Percentiles rank a stretch among this genome's conserved stretches.
Conservation (phyloP, 2,797 vertebrate genomes). For the Alcedo quadribrachys region DNA sequence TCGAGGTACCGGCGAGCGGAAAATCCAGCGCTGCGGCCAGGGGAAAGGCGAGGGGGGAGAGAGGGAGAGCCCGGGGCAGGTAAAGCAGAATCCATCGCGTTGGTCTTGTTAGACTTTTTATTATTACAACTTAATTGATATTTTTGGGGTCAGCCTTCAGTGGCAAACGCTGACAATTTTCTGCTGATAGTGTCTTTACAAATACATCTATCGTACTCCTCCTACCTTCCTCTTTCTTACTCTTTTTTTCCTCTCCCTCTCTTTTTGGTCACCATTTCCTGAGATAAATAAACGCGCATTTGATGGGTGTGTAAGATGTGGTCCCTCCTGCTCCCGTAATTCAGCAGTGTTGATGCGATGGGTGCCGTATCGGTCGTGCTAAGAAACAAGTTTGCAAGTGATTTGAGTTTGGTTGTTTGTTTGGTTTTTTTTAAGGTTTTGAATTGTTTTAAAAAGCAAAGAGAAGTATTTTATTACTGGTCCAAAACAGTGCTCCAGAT, state of each 20-base stretch:
- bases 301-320: background rate
- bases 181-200: background rate
- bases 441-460: background rate
- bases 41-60: background rate
- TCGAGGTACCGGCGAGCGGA: background rate
- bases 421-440: background rate
- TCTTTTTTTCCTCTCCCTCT: background rate
- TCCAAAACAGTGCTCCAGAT: background rate
- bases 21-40: background rate
- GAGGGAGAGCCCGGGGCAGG: constrained; percentile 6
- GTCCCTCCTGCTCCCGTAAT: background rate
- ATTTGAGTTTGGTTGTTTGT: too few relatives aligned
- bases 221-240: background rate
- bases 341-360: background rate
- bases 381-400: background rate
- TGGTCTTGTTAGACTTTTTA: background rate
- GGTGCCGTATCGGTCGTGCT: background rate
- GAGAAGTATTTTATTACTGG: background rate
- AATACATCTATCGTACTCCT: background rate
- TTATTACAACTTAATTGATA: background rate
- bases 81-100: background rate
- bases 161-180: background rate
- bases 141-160: background rate
- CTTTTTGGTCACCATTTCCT: background rate
- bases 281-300: background rate